Base-by-base conservation (phyloP, 1,140 invertebrate genomes). In the Ostrea edulis region DNA sequence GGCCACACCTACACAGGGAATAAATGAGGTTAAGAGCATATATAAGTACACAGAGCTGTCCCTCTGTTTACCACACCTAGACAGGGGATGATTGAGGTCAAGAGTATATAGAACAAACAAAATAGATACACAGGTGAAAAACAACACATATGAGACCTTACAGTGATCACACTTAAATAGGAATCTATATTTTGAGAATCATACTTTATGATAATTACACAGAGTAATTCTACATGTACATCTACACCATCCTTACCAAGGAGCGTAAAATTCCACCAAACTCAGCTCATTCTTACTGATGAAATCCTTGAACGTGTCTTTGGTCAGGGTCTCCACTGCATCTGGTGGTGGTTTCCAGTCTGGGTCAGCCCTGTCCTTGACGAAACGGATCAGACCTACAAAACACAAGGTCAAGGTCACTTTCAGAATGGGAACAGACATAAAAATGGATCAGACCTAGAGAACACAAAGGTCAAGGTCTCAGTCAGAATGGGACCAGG, bases 1-100 rank as follows among this genome's bases (percentile, higher is more conserved):
- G 99, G 58, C 98, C 98, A 95, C 98, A 99, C 93, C 93, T 93
- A 35, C 12, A 84, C 55, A 90, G 22, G 25, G 11, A 3, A 17
- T n/a, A 62, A 62, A 62, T 62, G 35, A 44, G 35, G 35, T 44
- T 5, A 44, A 44, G 5, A 44, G 35, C 5, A 44, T 44, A 44
- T 2, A n/a, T n/a, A n/a, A n/a, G n/a, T n/a, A n/a, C n/a, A n/a
- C n/a, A n/a, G n/a, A n/a, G n/a, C n/a, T n/a, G n/a, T n/a, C n/a
- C n/a, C n/a, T n/a, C n/a, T n/a, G n/a, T n/a, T n/a, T n/a, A n/a
- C n/a, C n/a, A n/a, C n/a, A n/a, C n/a, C n/a, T n/a, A n/a, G 8
- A 55, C 54, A 71, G 68, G n/a, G 53, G n/a, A n/a, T 52, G 29
- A 65, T 51, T 55, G 14, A 82, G 0, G 35, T 53, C 53, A 0